Conservation (phyloP, 2,797 vertebrate genomes). For the Neostethus bicornis region DNA sequence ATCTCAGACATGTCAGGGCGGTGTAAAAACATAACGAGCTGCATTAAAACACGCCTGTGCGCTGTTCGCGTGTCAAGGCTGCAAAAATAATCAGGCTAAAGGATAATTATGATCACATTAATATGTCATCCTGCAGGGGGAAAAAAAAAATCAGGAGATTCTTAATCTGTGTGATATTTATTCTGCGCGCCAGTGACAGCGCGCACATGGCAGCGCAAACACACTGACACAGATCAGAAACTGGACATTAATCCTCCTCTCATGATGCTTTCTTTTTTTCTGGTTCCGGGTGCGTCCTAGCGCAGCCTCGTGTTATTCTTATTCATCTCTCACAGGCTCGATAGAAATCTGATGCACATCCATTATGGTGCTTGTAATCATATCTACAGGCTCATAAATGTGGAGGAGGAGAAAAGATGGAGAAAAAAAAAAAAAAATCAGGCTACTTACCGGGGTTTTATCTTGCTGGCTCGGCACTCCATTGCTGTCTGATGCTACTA, state of each 20-base stretch:
- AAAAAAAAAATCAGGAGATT: slow-evolving; percentile 4
- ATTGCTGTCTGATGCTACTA: slow-evolving; percentile 94
- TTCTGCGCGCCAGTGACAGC: slow-evolving; percentile 58
- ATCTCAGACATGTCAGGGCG: slow-evolving; percentile 25
- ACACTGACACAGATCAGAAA: slow-evolving; percentile 74
- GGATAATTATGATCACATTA: background rate
- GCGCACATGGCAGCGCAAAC: slow-evolving; percentile 74
- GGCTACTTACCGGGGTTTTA: slow-evolving; percentile 94
- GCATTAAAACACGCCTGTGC: slow-evolving; percentile 39
- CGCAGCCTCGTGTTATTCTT: slow-evolving; percentile 48
- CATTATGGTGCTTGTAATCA: slow-evolving; percentile 67
- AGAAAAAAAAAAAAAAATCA: background rate
- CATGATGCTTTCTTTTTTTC: slow-evolving; percentile 18
- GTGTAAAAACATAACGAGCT: slow-evolving; percentile 55
- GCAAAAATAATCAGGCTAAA: background rate
- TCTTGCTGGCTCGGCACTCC: slow-evolving; percentile 97
- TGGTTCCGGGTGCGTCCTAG: slow-evolving; percentile 39
- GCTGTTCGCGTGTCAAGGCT: background rate
- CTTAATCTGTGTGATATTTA: no score
- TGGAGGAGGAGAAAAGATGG: slow-evolving; percentile 5
- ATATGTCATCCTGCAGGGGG: background rate
- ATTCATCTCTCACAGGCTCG: slow-evolving; percentile 58
- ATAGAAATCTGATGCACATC: slow-evolving; percentile 68
- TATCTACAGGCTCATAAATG: slow-evolving; percentile 60
- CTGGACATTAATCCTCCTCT: slow-evolving; percentile 28